Evolutionary conservation across 1,140 invertebrate genomes (phyloP), one percentile per base, ranked within the genome.

Genomic region (Lordiphosa clarofinis): DNA sequence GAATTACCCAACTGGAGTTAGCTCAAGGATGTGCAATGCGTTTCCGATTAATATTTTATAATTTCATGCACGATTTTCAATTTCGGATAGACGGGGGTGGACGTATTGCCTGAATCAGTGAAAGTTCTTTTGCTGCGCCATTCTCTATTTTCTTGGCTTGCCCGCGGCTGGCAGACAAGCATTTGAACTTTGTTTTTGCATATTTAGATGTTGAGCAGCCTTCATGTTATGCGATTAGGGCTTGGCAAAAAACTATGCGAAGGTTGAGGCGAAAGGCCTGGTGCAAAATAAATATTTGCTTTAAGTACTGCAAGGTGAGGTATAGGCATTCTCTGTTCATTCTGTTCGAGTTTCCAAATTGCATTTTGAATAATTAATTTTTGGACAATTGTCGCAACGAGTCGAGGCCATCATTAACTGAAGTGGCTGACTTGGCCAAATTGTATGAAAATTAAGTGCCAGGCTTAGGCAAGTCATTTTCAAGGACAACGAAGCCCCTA

Each of bases 61-160:
- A 82, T 76, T 82, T 82, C 35, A 52, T 13, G 73, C 76, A 82
- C 73, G 76, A 82, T 72, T 82, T 65, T 72, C 71, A 44, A 81
- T 82, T 70, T 81, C 42, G 31, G 13, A 28, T 33, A 36, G 13
- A 21, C 6, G 24, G 8, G 13, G 6, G 4, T 1, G 7, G 48
- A 4, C 2, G 21, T 36, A 28, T 21, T 19, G 19, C 40, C 40
- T 37, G 49, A 28, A 52, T 11, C 21, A 71, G 68, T 60, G 56
- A 76, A 76, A 76, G 73, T 52, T 55, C 19, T 46, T 63, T 58
- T 56, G 53, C 48, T 31, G 1, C n/a, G 24, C 33, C 4, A 39
- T 58, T 73, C 55, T 50, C 38, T 42, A 36, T 49, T 55, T 59
- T 61, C 36, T 21, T 49, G 46, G 57, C 46, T 39, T 7, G 62